A percentile compares a stretch with the other conserved stretches of the same genome.
Conservation (phyloP, 2,113 vertebrate genomes). For the Nyctibius bracteatus region DNA sequence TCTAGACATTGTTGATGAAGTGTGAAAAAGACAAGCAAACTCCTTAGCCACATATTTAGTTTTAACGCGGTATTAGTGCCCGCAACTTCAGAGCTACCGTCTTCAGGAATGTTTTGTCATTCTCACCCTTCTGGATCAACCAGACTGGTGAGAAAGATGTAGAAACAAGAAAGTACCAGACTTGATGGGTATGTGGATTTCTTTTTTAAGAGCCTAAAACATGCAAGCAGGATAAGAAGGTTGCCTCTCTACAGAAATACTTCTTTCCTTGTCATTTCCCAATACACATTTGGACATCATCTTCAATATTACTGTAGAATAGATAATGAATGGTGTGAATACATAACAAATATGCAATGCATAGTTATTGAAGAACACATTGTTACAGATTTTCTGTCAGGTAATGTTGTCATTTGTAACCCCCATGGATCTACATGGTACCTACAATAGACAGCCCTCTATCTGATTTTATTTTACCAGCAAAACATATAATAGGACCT, state of each 20-base stretch:
- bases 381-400: not conserved
- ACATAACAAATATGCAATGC: not conserved
- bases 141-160: not conserved
- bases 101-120: not conserved
- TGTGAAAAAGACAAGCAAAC: constrained; percentile 33
- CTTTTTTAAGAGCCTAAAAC: not conserved
- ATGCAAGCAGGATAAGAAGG: not conserved
- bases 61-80: not conserved
- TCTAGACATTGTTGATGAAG: not conserved
- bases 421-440: not conserved
- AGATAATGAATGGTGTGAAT: not conserved
- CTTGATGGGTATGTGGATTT: not conserved
- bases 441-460: not conserved
- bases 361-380: not conserved
- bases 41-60: not conserved
- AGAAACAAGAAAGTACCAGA: not conserved
- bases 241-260: not conserved
- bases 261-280: not conserved
- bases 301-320: not conserved
- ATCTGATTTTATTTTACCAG: not conserved
- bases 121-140: not conserved
- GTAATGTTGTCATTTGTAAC: not conserved
- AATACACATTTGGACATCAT: not conserved
- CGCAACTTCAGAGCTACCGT: not conserved
- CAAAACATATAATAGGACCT: not conserved